phyloP scores from a whole-genome alignment of 1,140 invertebrate species.

The Psilanteris sp. region DNA sequence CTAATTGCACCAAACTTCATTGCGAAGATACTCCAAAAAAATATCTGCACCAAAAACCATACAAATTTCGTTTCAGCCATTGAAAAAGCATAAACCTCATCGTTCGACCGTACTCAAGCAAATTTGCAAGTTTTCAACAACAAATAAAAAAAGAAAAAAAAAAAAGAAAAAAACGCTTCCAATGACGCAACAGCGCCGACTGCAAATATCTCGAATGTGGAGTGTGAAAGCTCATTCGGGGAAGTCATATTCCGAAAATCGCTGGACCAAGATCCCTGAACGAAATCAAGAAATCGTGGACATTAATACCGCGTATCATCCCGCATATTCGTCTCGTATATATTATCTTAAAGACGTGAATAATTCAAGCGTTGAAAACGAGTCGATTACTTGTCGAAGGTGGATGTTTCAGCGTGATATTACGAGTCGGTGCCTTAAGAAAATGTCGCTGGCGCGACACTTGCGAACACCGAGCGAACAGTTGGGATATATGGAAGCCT shows the following conservation, averaged over 20 bases:
- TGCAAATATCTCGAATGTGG: no score
- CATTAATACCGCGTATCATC: slow-evolving; percentile 11
- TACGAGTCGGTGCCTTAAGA: slow-evolving; percentile 52
- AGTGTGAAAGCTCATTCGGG: no score
- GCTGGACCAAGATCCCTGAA: neutral
- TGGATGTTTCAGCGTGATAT: slow-evolving; percentile 52
- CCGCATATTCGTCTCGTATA: slow-evolving; percentile 17
- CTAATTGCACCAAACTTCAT: no score
- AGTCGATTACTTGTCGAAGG: slow-evolving; percentile 41
- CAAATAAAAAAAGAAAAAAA: no score
- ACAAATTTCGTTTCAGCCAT: no score
- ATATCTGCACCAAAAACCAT: no score
- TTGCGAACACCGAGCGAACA: slow-evolving; percentile 64
- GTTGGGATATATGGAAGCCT: slow-evolving; percentile 68
- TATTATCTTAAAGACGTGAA: slow-evolving; percentile 31
- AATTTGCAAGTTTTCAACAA: no score
- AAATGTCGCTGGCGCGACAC: slow-evolving; percentile 58
- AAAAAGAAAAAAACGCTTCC: no score
- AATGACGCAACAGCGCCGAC: no score
- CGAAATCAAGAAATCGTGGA: neutral
- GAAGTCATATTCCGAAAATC: slow-evolving; percentile 4
- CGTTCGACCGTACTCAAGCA: no score
- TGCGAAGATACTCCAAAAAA: no score
- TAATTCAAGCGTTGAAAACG: slow-evolving; percentile 39
- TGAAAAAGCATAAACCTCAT: no score